These are phyloP conservation scores for Perognathus longimembris DNA, from an alignment of 2,113 vertebrate species.

Conservation along the genomic window DNA sequence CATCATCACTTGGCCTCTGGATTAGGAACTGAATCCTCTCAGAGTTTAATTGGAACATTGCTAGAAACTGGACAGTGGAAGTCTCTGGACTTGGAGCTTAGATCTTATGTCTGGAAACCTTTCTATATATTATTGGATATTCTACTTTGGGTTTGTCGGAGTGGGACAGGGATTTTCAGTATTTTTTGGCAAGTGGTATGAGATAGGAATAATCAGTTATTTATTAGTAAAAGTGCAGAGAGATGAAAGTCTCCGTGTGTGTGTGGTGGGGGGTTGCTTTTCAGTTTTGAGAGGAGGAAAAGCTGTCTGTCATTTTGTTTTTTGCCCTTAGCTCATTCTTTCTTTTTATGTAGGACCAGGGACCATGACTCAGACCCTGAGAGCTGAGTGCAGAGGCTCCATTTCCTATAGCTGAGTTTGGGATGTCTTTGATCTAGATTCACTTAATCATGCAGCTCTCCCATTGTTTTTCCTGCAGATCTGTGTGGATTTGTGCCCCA, in stretches of 20 bases:
- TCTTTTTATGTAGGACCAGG: not conserved
- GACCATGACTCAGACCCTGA: not conserved
- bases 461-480: not conserved
- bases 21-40: not conserved
- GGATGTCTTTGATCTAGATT: slow-evolving; percentile 36
- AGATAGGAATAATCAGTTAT: not conserved
- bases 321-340: not conserved
- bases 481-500: slow-evolving; percentile 25
- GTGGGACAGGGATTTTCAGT: not conserved
- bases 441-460: not conserved
- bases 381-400: not conserved
- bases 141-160: not conserved
- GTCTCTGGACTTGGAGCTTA: not conserved
- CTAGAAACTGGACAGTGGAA: not conserved
- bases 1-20: rapidly evolving
- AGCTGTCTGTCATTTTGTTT: not conserved
- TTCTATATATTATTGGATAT: not conserved
- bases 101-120: not conserved
- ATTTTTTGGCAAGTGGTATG: not conserved
- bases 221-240: not conserved
- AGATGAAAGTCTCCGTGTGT: not conserved
- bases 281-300: not conserved
- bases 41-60: not conserved
- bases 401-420: not conserved
- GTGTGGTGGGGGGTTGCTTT: not conserved